These are phyloP conservation scores for Lutjanus campechanus DNA, from an alignment of 2,797 vertebrate species.

Conservation along the genomic window DNA sequence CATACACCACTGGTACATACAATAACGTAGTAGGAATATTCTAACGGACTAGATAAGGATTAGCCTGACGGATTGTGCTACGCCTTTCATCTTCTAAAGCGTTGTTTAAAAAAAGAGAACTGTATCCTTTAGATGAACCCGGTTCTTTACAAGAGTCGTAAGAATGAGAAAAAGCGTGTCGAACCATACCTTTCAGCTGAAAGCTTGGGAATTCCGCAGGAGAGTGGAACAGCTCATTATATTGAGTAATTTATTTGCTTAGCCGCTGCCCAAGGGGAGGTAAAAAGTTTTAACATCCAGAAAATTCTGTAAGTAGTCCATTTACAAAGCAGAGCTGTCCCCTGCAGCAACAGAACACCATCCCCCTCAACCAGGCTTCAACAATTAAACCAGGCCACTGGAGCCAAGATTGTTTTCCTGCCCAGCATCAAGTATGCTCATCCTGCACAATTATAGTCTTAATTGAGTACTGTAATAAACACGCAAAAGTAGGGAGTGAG, in stretches of 20 bases:
- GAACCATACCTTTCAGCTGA: constrained; percentile 71
- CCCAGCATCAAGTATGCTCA: constrained; percentile 52
- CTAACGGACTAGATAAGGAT: constrained; percentile 77
- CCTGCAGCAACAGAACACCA: constrained; percentile 68
- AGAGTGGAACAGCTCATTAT: constrained; percentile 78
- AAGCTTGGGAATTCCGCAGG: constrained; percentile 70
- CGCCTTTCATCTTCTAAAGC: constrained; percentile 76
- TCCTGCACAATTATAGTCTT: constrained; percentile 57
- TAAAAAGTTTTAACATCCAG: constrained; percentile 80
- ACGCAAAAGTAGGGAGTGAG: constrained; percentile 2
- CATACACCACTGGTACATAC: constrained; percentile 42
- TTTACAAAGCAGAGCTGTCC: constrained; percentile 80
- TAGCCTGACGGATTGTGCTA: constrained; percentile 60
- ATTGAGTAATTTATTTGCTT: constrained; percentile 82
- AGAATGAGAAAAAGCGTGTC: constrained; percentile 64
- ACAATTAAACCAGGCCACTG: constrained; percentile 71
- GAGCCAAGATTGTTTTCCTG: constrained; percentile 68
- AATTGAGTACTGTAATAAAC: constrained; percentile 52
- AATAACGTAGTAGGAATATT: constrained; percentile 51
- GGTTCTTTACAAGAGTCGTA: constrained; percentile 63
- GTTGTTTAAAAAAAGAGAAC: constrained; percentile 34
- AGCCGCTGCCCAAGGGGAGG: constrained; percentile 70
- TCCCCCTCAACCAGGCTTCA: constrained; percentile 56
- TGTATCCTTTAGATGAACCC: constrained; percentile 82
- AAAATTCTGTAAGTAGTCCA: constrained; percentile 80